These are phyloP conservation scores for Acleris literana DNA, from an alignment of 2,888 invertebrate genomes.

Conservation along the genomic window DNA sequence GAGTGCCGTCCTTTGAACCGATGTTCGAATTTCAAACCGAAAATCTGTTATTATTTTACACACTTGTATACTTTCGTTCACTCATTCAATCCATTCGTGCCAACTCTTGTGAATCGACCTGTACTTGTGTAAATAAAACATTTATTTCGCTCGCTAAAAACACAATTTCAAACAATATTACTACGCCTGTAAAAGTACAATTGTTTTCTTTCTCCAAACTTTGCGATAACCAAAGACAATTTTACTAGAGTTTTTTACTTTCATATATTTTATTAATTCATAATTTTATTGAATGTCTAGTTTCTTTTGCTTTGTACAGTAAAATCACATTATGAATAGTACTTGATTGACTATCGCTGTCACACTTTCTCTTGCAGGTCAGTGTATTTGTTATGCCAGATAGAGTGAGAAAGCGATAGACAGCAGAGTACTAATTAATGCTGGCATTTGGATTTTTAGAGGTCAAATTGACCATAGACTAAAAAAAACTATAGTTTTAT, in stretches of 20 bases:
- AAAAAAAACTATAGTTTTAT: conserved; percentile 1
- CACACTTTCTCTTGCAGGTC: too few species aligned
- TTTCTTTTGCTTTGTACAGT: conserved; percentile 46
- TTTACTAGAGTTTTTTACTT: conserved; percentile 45
- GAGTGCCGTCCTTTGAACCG: too few species aligned
- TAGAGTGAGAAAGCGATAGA: too few species aligned
- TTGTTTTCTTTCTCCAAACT: conserved; percentile 52
- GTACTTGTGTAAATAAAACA: not conserved
- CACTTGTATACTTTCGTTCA: too few species aligned
- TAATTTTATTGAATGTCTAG: conserved; percentile 42
- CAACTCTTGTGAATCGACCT: too few species aligned
- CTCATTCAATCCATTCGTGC: too few species aligned
- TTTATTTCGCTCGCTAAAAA: not conserved
- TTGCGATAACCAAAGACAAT: conserved; percentile 71
- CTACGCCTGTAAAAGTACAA: conserved; percentile 71
- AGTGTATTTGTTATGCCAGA: too few species aligned
- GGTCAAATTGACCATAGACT: not conserved
- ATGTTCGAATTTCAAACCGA: too few species aligned
- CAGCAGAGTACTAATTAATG: too few species aligned
- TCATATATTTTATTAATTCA: conserved; percentile 54
- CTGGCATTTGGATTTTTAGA: conserved; percentile 29
- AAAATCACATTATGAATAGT: too few species aligned
- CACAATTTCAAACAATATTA: conserved; percentile 44
- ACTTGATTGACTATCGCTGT: too few species aligned
- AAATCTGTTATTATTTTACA: too few species aligned